Conservation (phyloP, 1,140 invertebrate genomes). For the Trichonephila clavata region DNA sequence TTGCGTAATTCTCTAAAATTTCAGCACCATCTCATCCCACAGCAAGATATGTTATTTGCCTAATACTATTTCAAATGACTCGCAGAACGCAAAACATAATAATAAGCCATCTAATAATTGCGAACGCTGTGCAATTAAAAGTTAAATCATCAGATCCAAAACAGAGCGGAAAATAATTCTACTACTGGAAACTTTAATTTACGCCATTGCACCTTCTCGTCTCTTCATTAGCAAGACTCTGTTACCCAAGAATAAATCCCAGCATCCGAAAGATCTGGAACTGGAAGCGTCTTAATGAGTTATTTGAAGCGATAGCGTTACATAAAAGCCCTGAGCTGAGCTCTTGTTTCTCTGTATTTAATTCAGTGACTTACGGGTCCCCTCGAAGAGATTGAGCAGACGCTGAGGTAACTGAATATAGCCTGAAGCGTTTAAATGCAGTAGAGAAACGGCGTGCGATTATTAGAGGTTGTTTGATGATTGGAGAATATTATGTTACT, state of each 20-base stretch:
- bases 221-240: not conserved
- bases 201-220: not conserved
- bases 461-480: not conserved
- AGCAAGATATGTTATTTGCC: no score
- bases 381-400: not conserved
- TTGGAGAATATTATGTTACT: not conserved
- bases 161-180: not conserved
- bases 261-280: not conserved
- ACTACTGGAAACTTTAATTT: not conserved
- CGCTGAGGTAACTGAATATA: not conserved
- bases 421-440: not conserved
- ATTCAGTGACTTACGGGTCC: not conserved
- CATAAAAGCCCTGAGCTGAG: not conserved
- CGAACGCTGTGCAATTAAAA: not conserved
- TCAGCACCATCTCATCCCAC: no score
- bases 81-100: not conserved
- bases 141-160: not conserved
- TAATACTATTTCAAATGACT: not conserved
- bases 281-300: slow-evolving; percentile 15
- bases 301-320: not conserved
- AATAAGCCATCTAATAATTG: not conserved
- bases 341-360: not conserved
- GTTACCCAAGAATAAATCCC: slow-evolving; percentile 9
- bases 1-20: no score
- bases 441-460: not conserved